Evolutionary conservation across 2,797 vertebrate species (phyloP).

Genomic region (Typhlichthys subterraneus): DNA sequence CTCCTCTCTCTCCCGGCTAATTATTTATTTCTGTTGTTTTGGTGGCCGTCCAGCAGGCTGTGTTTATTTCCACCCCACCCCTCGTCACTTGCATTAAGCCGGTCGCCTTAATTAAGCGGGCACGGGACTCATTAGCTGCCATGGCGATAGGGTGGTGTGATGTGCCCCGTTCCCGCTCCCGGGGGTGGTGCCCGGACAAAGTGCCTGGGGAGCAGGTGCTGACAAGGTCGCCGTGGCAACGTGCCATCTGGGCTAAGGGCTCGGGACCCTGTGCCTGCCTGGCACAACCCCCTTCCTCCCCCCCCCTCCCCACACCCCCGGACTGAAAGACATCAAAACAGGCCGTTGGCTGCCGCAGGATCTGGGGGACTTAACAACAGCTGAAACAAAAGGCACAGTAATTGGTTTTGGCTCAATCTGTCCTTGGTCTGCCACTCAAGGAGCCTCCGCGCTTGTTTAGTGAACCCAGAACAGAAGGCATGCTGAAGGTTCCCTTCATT

Average conservation of each 20-base stretch:
- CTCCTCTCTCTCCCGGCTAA: slow-evolving; percentile 65
- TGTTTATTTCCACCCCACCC: slow-evolving; percentile 29
- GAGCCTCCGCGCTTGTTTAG: slow-evolving; percentile 73
- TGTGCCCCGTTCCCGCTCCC: slow-evolving; percentile 68
- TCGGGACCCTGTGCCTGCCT: slow-evolving; percentile 56
- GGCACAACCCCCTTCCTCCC: slow-evolving; percentile 69
- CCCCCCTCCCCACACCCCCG: slow-evolving; percentile 39
- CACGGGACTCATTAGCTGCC: slow-evolving; percentile 80
- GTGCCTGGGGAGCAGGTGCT: slow-evolving; percentile 83
- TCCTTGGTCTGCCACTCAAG: slow-evolving; percentile 71
- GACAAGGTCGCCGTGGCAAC: slow-evolving; percentile 80
- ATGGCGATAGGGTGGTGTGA: slow-evolving; percentile 71
- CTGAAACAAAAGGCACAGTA: slow-evolving; percentile 80
- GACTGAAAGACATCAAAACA: slow-evolving; percentile 80
- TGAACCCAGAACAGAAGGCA: slow-evolving; percentile 68
- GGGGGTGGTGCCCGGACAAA: slow-evolving; percentile 79
- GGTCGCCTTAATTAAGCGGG: slow-evolving; percentile 80
- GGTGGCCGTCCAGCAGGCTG: slow-evolving; percentile 74
- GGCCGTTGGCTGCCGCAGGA: slow-evolving; percentile 69
- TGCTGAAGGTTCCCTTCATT: slow-evolving; percentile 68
- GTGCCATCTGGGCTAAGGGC: slow-evolving; percentile 79
- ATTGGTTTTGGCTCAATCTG: slow-evolving; percentile 83
- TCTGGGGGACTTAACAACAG: slow-evolving; percentile 75
- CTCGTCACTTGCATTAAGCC: slow-evolving; percentile 68
- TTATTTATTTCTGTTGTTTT: slow-evolving; percentile 79